Percentiles rank a stretch among this genome's conserved stretches.
Conservation (phyloP, 2,113 vertebrate genomes). For the Laticauda colubrina region DNA sequence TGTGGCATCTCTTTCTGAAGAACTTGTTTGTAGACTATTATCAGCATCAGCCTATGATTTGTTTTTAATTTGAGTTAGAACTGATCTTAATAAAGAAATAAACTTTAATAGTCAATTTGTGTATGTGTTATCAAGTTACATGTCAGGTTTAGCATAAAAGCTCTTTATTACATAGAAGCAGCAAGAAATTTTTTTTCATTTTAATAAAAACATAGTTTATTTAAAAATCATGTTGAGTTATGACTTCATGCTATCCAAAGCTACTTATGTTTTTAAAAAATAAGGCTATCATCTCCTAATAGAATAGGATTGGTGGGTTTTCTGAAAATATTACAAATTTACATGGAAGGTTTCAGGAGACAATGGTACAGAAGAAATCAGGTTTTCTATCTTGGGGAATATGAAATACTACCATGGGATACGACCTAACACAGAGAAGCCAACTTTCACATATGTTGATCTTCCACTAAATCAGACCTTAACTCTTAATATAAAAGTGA, state of each 20-base stretch:
- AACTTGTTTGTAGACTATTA: constrained; percentile 64
- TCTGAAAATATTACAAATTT: background rate
- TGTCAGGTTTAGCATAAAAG: background rate
- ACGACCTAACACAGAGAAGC: background rate
- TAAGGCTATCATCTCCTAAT: background rate
- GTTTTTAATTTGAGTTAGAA: constrained; percentile 7
- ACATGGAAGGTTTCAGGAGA: background rate
- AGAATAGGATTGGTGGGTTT: background rate
- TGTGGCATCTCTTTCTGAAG: constrained; percentile 57
- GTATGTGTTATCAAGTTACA: background rate
- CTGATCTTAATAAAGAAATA: background rate
- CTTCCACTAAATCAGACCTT: background rate
- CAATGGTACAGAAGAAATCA: background rate
- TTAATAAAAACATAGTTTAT: background rate
- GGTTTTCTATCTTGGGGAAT: background rate
- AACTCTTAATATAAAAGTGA: background rate
- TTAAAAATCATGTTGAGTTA: background rate
- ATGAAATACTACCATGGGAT: background rate
- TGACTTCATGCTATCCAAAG: background rate
- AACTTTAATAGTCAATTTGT: background rate
- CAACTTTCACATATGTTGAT: background rate
- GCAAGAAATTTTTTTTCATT: background rate
- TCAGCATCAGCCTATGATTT: constrained; percentile 65
- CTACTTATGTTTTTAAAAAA: background rate
- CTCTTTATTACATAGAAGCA: background rate